phyloP scores from a whole-genome alignment of 2,113 vertebrate genomes.

The Amia ocellicauda region DNA sequence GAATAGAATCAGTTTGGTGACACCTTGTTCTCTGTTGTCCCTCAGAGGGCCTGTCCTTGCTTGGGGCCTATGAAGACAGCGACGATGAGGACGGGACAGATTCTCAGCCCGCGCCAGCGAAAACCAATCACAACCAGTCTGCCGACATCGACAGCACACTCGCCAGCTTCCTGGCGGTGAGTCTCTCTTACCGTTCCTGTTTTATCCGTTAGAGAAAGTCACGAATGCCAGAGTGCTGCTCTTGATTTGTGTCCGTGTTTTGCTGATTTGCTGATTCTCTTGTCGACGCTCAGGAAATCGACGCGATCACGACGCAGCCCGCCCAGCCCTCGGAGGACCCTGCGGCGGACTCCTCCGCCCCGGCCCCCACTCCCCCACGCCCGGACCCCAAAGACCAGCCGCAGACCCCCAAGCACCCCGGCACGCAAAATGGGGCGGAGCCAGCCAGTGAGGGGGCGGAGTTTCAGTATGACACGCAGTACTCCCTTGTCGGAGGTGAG shows the following conservation, averaged over 20 bases:
- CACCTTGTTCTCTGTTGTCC: not conserved
- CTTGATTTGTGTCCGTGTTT: not conserved
- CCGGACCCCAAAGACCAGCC: constrained; percentile 70
- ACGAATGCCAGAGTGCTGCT: too few species aligned
- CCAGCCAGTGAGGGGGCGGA: constrained; percentile 27
- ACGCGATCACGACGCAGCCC: constrained; percentile 90
- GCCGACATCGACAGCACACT: constrained; percentile 92
- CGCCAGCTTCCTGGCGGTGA: constrained; percentile 93
- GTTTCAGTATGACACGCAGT: constrained; percentile 95
- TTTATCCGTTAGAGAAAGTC: not conserved
- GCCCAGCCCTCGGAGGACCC: constrained; percentile 54
- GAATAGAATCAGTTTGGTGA: too few species aligned
- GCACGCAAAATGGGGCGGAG: constrained; percentile 52
- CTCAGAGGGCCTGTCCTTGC: constrained; percentile 86
- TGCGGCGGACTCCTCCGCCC: constrained; percentile 39
- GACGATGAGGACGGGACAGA: constrained; percentile 84
- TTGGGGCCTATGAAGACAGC: constrained; percentile 93
- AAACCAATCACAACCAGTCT: constrained; percentile 67
- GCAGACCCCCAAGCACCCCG: constrained; percentile 16
- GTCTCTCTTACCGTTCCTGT: constrained; percentile 39
- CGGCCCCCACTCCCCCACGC: constrained; percentile 70
- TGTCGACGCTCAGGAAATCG: constrained; percentile 78
- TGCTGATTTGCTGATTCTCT: not conserved
- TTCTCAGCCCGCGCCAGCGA: constrained; percentile 31
- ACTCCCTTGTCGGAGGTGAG: constrained; percentile 87